These are phyloP conservation scores for Drosophila borealis DNA, from an alignment of 2,888 invertebrate species.

Conservation along the genomic window DNA sequence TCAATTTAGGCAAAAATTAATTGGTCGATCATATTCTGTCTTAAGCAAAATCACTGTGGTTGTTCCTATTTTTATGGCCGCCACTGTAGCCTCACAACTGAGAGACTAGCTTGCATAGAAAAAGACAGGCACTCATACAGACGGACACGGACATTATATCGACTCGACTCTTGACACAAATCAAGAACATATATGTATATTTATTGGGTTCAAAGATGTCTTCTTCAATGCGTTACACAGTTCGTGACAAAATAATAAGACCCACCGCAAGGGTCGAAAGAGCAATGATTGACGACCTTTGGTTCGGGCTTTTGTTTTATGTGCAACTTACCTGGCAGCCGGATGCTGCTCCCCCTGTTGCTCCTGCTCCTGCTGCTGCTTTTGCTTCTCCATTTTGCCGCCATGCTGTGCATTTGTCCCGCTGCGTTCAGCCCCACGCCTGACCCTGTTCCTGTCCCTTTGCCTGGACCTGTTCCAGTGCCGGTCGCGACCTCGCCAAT, in stretches of 20 bases:
- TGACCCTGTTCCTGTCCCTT: slow-evolving; percentile 15
- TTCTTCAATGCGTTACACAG: background rate
- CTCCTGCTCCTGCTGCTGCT: slow-evolving; percentile 12
- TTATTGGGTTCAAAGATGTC: background rate
- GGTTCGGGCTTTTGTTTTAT: slow-evolving; percentile 41
- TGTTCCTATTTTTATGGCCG: too few species aligned
- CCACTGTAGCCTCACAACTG: too few species aligned
- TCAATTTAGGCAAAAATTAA: too few species aligned
- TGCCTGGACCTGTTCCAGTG: slow-evolving; percentile 7
- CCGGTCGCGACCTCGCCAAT: slow-evolving; percentile 65
- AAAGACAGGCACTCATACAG: too few species aligned
- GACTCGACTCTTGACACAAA: background rate
- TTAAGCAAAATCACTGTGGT: too few species aligned
- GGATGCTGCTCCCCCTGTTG: slow-evolving; percentile 27
- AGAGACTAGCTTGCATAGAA: too few species aligned
- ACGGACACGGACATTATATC: too few species aligned
- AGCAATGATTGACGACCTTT: slow-evolving; percentile 47
- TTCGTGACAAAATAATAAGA: slow-evolving; percentile 1
- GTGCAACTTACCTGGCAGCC: slow-evolving; percentile 57
- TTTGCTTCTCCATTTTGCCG: slow-evolving; percentile 36
- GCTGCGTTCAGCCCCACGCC: slow-evolving; percentile 17
- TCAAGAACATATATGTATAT: background rate
- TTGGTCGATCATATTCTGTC: too few species aligned
- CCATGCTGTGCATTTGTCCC: slow-evolving; percentile 62
- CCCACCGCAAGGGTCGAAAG: slow-evolving; percentile 8